Conservation (phyloP, 2,888 invertebrate genomes). For the Eremobia ochroleuca region DNA sequence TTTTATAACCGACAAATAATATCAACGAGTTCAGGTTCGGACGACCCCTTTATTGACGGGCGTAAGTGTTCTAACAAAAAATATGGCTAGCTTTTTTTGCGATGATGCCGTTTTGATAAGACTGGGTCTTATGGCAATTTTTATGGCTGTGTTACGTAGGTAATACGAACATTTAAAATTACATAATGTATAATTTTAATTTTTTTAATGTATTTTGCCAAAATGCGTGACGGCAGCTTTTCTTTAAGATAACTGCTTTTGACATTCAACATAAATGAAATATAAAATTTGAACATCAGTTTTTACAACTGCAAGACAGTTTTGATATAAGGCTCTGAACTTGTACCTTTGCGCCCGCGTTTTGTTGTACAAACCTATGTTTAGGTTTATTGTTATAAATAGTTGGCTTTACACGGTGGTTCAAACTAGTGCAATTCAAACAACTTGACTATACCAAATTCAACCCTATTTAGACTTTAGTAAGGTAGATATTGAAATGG, state of each 20-base stretch:
- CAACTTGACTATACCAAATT: neutral
- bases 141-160: neutral
- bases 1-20: no score
- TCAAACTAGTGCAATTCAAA: neutral
- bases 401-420: neutral
- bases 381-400: neutral
- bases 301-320: no score
- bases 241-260: neutral
- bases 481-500: neutral
- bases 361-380: conserved; percentile 1
- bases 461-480: neutral
- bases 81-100: neutral
- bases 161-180: no score
- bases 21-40: neutral
- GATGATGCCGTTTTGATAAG: neutral
- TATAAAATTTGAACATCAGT: neutral
- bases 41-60: neutral
- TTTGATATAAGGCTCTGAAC: neutral
- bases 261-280: no score
- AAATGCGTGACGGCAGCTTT: neutral
- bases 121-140: neutral
- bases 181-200: no score
- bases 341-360: neutral
- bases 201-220: neutral
- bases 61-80: neutral